Evolutionary conservation across 2,797 vertebrate species (phyloP), one percentile per base, ranked within the genome.

Genomic region (Sphenodon punctatus): DNA sequence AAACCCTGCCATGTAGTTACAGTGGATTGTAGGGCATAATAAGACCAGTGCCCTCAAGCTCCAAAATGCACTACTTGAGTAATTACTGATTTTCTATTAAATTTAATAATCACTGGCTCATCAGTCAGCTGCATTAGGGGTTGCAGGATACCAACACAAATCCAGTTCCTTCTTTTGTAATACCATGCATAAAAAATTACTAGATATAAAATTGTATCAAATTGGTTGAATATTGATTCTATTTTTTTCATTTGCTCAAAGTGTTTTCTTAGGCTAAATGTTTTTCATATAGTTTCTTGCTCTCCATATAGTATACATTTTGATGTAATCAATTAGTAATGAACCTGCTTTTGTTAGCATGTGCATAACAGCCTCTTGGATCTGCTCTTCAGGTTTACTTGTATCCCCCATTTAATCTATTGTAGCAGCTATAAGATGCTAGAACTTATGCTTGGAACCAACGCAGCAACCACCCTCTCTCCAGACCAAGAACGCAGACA

Each of bases 1-100:
- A 65, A 88, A 76, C 68, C 23, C 36, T 80, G 78, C 53, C 61
- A 8, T 58, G 19, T 77, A 65, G 15, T 67, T 87, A 36, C 63
- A 59, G 39, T 76, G 27, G 67, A 39, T 72, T 81, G 41, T 69
- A n/a, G 32, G 56, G 49, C 48, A 55, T 56, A 42, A 63, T 7
- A 39, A 66, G 27, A 46, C 75, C 42, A 46, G 34, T 4, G 41
- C 16, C 2, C 60, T 81, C 55, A 78, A 1, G 42, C 10, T 48
- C 4, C 36, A 32, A 59, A 48, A 25, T 8, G 38, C 10, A 32
- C 19, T 78, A 12, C 27, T 45, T 65, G n/a, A 75, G 60, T 23
- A 49, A 25, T n/a, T 69, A 38, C 9, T 59, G 12, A 32, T 7
- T 27, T 64, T 63, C 3, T 58, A n/a, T 45, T 58, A 13, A 49